Conservation (phyloP, 2,888 invertebrate species). For the Tigriopus californicus region DNA sequence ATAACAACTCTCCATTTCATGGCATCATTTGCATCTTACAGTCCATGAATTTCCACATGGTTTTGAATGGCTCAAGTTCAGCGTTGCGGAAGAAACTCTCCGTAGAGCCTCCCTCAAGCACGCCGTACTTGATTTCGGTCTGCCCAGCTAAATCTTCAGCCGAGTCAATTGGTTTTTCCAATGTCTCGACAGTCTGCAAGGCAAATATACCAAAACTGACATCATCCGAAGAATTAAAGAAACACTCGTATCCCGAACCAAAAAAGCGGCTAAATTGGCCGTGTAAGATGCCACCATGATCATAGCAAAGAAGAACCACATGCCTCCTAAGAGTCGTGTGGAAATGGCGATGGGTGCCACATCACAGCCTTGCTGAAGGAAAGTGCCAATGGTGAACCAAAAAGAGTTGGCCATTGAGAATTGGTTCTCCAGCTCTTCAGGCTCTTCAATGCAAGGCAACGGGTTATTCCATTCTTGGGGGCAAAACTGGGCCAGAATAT, state of each 20-base stretch:
- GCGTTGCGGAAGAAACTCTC: constrained; percentile 30
- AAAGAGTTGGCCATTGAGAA: constrained; percentile 60
- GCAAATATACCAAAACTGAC: too few species aligned
- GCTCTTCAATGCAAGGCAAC: constrained; percentile 62
- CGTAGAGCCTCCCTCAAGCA: constrained; percentile 32
- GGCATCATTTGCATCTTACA: constrained; percentile 23
- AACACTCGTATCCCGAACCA: too few species aligned
- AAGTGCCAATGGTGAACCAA: constrained; percentile 71
- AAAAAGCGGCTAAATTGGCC: constrained; percentile 24
- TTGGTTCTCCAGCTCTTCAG: constrained; percentile 61
- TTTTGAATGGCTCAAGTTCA: constrained; percentile 25
- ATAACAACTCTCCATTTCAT: too few species aligned
- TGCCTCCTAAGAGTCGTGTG: constrained; percentile 22
- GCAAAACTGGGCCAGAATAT: constrained; percentile 49
- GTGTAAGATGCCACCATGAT: constrained; percentile 25
- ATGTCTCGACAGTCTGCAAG: not conserved
- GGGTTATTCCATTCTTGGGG: constrained; percentile 79
- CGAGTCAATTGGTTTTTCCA: not conserved
- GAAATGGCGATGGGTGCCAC: constrained; percentile 43
- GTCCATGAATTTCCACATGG: constrained; percentile 30
- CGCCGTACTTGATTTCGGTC: constrained; percentile 33
- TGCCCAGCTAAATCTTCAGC: constrained; percentile 13
- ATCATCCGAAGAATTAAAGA: too few species aligned
- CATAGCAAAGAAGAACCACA: constrained; percentile 24
- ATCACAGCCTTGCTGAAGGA: constrained; percentile 69